These are phyloP conservation scores for Halcyon leucocephala DNA, from an alignment of 2,797 vertebrate genomes.

Conservation along the genomic window DNA sequence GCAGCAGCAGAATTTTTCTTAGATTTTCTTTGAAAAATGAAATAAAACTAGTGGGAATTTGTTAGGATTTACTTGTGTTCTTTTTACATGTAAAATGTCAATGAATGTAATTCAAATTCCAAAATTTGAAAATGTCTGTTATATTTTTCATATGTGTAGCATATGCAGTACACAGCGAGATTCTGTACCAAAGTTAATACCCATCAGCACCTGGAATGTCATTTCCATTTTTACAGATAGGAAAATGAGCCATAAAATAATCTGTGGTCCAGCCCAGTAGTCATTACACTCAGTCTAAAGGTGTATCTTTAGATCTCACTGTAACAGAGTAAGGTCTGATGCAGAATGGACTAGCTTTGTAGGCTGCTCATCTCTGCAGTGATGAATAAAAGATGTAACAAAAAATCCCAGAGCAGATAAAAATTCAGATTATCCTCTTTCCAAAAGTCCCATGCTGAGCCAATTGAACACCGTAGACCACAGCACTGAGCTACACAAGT, in stretches of 20 bases:
- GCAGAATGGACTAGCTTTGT: neutral
- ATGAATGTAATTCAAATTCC: neutral
- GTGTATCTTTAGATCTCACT: neutral
- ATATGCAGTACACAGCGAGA: neutral
- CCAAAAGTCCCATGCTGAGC: neutral
- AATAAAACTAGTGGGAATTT: neutral
- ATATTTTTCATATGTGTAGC: neutral
- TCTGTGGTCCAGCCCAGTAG: neutral
- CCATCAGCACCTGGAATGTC: neutral
- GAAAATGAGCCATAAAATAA: neutral
- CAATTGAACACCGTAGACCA: neutral
- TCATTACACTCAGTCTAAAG: neutral
- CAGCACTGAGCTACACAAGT: neutral
- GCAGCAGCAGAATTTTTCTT: neutral
- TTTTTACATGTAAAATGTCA: neutral
- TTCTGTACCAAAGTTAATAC: neutral
- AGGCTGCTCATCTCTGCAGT: neutral
- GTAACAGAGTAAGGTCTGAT: neutral
- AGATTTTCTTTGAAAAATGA: neutral
- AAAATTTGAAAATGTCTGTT: neutral
- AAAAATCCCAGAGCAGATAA: neutral
- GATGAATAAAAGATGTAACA: neutral
- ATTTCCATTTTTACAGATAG: neutral
- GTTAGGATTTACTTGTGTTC: neutral
- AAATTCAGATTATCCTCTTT: neutral